Base-by-base conservation (phyloP, 2,113 vertebrate species). In the Vombatus ursinus region DNA sequence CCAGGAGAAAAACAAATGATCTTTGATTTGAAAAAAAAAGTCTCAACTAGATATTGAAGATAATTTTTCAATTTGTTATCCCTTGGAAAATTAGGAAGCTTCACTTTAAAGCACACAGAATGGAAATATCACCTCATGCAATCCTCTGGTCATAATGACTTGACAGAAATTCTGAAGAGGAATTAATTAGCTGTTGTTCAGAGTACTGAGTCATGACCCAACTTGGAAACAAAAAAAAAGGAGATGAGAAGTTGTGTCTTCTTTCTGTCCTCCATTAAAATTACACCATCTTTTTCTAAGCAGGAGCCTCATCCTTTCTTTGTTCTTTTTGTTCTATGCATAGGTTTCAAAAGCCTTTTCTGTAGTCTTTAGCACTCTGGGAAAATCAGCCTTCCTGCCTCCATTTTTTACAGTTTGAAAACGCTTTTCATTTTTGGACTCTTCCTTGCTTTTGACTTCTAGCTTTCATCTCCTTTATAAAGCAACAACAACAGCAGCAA, bases 371-470 rank as follows among this genome's bases (percentile, higher is more conserved):
- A 37, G 25, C 93, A 50, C 48, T 95, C 94, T 14, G 49, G 4
- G 9, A 28, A 50, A 91, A 77, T 94, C 52, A 54, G 37, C 12
- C 89, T 90, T 14, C 2, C 44, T 94, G 12, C 52, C 49, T 54
- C 94, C 94, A 61, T 54, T 91, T 95, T 94, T 94, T 94, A 93
- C 61, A 14, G 0, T 22, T 84, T 94, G 16, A n/a, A 44, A 12
- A 1, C 68, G 28, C 37, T 25, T 93, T 2, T 23, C 68, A 44
- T 84, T 84, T 77, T 84, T 84, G 19, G 19, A 84, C n/a, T 23
- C 5, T 8, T 84, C n/a, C n/a, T 44, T 84, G n/a, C 44, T 19
- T 44, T 84, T 84, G 68, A 84, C 68, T 84, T n/a, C 37, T 44
- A 84, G 68, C 19, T 84, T 44, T 77, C 68, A 22, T 84, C n/a